Evolutionary conservation across 2,113 vertebrate species (phyloP).

Genomic region (Elephas maximus): DNA sequence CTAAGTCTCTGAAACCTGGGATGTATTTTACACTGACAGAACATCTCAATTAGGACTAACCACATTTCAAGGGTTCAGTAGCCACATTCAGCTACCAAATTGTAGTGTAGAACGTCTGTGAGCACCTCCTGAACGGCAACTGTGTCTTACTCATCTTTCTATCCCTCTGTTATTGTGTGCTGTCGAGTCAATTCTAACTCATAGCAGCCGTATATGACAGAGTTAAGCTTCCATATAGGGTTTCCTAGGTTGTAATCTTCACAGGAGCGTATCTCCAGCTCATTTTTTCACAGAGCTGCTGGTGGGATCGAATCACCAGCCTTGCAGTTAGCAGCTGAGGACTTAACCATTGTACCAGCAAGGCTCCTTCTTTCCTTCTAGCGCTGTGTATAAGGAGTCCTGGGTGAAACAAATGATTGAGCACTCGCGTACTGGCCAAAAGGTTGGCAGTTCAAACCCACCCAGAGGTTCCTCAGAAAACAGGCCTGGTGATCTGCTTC

Average conservation of each 20-base stretch:
- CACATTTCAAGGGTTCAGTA: not conserved
- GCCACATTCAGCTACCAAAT: not conserved
- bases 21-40: not conserved
- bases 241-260: not conserved
- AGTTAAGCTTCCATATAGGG: not conserved
- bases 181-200: not conserved
- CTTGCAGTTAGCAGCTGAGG: not conserved
- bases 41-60: not conserved
- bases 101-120: not conserved
- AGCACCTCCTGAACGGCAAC: not conserved
- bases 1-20: not conserved
- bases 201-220: not conserved
- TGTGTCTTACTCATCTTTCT: not conserved
- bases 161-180: not conserved
- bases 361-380: not conserved
- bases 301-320: not conserved
- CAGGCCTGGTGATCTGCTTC: not conserved
- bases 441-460: not conserved
- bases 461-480: not conserved
- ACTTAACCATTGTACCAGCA: not conserved
- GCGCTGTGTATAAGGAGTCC: not conserved
- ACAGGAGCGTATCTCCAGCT: not conserved
- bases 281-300: not conserved
- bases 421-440: not conserved
- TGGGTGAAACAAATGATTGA: not conserved